Evolutionary conservation across 2,888 invertebrate genomes (phyloP), one percentile per base, ranked within the genome.

Genomic region (Chesias legatella): DNA sequence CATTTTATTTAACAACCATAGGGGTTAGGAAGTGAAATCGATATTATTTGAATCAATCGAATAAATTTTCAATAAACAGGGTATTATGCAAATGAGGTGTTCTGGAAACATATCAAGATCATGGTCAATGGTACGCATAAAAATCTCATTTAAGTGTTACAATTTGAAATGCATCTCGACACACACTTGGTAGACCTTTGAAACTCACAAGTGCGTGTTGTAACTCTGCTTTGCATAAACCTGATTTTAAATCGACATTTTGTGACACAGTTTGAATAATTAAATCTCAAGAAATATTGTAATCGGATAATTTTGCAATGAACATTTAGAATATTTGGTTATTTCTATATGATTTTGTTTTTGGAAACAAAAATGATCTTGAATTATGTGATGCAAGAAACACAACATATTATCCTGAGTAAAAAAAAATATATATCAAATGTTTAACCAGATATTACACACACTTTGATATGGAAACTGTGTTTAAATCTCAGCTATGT

Each of bases 191-290:
- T 33, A 41, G 38, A 47, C 39, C 49, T 42, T 35, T 53, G 33
- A 28, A 30, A 47, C 33, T 48, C 30, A 42, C 47, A 43, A 48
- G 34, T 54, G 43, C 46, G 41, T 60, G 55, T 57, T 36, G 51
- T 46, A 59, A 58, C 47, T 43, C 43, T 40, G 48, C 30, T 66
- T 59, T 53, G 51, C 57, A 56, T 60, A 56, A 58, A 58, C 29
- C 38, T 39, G 36, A 47, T 51, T 48, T 50, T 30, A 42, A 32
- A 47, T 38, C 45, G 40, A 43, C 40, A 44, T 51, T 43, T n/a
- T 40, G 43, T 46, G 55, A 58, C 58, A 56, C 54, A 53, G 62
- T 57, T 44, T 46, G 37, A 10, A 0, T 27, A 27, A 1, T 46
- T 46, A 43, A 51, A 33, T 52, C 35, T 34, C 51, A 43, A 46